phyloP scores from a whole-genome alignment of 2,888 invertebrate genomes.

The Altica lythri region DNA sequence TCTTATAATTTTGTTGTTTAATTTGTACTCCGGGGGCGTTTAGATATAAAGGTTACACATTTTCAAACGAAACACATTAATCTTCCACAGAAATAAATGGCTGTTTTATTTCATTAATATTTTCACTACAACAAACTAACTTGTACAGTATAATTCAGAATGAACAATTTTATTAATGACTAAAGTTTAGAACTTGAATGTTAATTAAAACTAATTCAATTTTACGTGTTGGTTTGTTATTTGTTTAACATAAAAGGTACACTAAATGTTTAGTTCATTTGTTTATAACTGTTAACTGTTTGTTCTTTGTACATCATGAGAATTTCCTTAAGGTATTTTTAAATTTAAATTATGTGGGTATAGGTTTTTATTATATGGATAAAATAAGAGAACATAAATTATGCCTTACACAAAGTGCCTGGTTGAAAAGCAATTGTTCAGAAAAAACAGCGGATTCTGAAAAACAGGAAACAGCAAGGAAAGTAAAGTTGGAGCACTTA shows the following conservation, averaged over 20 bases:
- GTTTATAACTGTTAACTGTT: no score
- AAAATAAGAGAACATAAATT: no score
- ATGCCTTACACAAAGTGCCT: no score
- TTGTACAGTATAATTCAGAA: conserved; percentile 14
- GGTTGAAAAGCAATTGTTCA: no score
- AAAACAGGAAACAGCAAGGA: background rate
- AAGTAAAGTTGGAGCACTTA: conserved; percentile 1
- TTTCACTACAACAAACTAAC: conserved; percentile 23
- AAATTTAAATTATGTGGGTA: no score
- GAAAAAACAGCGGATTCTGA: no score
- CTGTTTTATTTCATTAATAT: conserved; percentile 22
- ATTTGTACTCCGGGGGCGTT: background rate
- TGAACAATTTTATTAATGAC: conserved; percentile 22
- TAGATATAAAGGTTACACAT: background rate
- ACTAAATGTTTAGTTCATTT: background rate
- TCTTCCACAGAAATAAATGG: conserved; percentile 11
- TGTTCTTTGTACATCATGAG: no score
- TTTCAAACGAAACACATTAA: conserved; percentile 11
- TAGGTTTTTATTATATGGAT: no score
- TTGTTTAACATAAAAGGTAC: conserved; percentile 4
- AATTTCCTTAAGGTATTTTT: no score
- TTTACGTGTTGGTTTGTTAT: conserved; percentile 4
- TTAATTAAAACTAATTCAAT: conserved; percentile 22
- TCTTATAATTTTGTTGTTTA: background rate
- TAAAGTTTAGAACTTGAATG: conserved; percentile 14